Evolutionary conservation across 2,888 invertebrate genomes (phyloP), one percentile per base, ranked within the genome.

Genomic region (Cephus pygmeus): DNA sequence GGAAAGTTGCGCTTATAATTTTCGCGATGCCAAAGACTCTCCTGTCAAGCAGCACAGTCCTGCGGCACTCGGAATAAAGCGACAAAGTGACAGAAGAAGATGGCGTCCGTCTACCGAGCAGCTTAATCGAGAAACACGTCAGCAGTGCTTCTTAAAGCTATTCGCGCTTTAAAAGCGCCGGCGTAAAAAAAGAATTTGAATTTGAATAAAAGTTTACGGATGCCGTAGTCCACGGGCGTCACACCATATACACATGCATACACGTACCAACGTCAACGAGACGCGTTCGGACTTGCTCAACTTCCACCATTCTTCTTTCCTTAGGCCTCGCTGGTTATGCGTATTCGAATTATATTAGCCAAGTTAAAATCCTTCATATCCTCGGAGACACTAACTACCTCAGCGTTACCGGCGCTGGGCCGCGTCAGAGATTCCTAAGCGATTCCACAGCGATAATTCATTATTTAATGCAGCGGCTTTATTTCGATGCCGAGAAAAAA

Each of bases 121-220:
- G 1, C 56, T 23, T 56, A 23, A 56, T 56, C 23, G 23, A 9
- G 56, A 56, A 56, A 23, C 23, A 23, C 56, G 9, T 23, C 2
- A 23, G 56, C 23, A 56, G 9, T 56, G 56, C 9, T 23, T 56
- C 23, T 56, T 56, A 9, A 56, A 56, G 56, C 9, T 56, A 56
- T 23, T 56, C 23, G 56, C 81, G 80, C 79, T 78, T 83, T 82
- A 80, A 84, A 81, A 78, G 78, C 75, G 73, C 79, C 82, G 80
- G 77, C 81, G 56, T 56, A 83, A 81, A 77, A 77, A 77, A 78
- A 36, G 82, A 81, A 86, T 86, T 86, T 84, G 83, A 84, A 85
- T 83, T 81, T 78, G 82, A 85, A 85, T 85, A 84, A 84, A 86
- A 86, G 84, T 86, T 85, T 83, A 83, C 78, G 74, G 78, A 77